Percentiles rank a stretch among this genome's conserved stretches.
phyloP scores from a whole-genome alignment of 2,797 vertebrate genomes.

The Epinephelus malabaricus region DNA sequence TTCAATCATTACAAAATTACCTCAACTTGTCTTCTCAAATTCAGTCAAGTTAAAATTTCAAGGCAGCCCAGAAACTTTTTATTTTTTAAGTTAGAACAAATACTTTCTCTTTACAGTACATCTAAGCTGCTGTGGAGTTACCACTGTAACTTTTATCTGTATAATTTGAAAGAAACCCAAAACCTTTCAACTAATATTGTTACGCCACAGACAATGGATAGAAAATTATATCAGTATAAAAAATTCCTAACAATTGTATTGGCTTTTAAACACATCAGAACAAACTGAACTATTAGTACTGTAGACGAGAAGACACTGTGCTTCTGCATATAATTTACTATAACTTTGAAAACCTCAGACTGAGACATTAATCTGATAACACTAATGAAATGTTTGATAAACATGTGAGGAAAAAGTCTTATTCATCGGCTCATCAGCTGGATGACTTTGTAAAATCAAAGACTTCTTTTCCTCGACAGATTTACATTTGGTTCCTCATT shows the following conservation, averaged over 20 bases:
- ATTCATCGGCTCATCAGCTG: background rate
- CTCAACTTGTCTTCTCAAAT: no score
- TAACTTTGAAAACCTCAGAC: background rate
- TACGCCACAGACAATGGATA: background rate
- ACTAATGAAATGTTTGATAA: background rate
- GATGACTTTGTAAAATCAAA: background rate
- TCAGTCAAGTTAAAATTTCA: no score
- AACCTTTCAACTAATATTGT: background rate
- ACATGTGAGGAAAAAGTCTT: background rate
- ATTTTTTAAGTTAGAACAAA: background rate
- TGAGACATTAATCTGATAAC: background rate
- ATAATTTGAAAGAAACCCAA: background rate
- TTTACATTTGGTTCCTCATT: constrained; percentile 14
- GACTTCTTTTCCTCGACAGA: background rate
- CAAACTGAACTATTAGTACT: background rate
- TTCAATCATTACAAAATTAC: no score
- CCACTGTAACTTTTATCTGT: background rate
- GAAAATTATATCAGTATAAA: background rate
- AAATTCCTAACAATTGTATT: no score
- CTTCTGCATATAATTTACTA: background rate
- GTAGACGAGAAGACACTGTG: no score
- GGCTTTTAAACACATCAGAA: no score
- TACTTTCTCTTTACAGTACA: background rate
- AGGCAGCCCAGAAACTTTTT: no score
- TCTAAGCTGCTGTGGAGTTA: background rate